Evolutionary conservation across 2,797 vertebrate genomes (phyloP).

Genomic region (Coccyzus lansbergi): DNA sequence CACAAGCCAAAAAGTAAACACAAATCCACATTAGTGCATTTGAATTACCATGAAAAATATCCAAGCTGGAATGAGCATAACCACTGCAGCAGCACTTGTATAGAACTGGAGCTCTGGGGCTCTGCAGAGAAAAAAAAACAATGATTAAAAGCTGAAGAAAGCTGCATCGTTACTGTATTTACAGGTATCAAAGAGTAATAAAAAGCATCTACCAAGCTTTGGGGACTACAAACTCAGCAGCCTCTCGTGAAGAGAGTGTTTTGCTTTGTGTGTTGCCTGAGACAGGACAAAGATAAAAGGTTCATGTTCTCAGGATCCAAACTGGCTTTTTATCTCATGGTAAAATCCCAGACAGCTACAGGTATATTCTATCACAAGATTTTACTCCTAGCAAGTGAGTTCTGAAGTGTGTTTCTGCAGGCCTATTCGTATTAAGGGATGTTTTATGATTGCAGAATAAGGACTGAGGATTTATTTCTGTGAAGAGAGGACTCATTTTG

Average conservation of each 20-base stretch:
- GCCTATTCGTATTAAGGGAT: background rate
- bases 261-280: background rate
- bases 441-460: background rate
- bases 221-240: background rate
- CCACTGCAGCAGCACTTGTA: constrained; percentile 91
- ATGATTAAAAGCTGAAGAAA: background rate
- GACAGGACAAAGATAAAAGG: background rate
- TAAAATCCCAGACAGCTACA: background rate
- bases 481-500: background rate
- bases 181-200: background rate
- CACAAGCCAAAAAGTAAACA: background rate
- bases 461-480: background rate
- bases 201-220: background rate
- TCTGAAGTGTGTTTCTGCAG: background rate
- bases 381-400: background rate
- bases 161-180: background rate
- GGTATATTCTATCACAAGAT: background rate
- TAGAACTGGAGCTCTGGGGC: constrained; percentile 96
- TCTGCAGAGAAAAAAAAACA: constrained; percentile 68
- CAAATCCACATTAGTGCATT: background rate
- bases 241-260: background rate
- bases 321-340: background rate
- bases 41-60: constrained; percentile 88
- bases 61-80: constrained; percentile 96
- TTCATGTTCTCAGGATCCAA: background rate